A percentile compares a stretch with the other conserved stretches of the same genome.
These are phyloP conservation scores for Drosophila chauvacae DNA, from an alignment of 1,140 invertebrate species.

Conservation along the genomic window DNA sequence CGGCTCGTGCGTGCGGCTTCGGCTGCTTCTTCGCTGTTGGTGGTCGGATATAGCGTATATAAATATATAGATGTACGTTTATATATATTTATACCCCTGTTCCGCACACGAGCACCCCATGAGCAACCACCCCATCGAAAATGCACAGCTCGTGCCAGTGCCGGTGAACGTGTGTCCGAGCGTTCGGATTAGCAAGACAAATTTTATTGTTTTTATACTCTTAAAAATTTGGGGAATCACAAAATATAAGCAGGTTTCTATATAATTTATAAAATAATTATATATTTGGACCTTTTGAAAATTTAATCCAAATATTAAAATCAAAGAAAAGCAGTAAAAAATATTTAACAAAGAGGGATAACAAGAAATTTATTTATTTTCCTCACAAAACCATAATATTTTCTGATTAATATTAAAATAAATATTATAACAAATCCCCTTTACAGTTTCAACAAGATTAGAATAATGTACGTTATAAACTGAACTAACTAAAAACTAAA, in stretches of 20 bases:
- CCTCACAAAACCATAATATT: too few relatives aligned
- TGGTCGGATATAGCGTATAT: constrained; percentile 33
- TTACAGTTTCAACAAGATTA: too few relatives aligned
- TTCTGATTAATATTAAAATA: too few relatives aligned
- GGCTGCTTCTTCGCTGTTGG: constrained; percentile 25
- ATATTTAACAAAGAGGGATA: background rate
- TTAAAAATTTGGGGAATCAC: background rate
- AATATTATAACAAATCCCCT: too few relatives aligned
- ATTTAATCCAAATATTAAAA: background rate
- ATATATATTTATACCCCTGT: constrained; percentile 5
- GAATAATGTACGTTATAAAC: too few relatives aligned
- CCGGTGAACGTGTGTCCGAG: constrained; percentile 37
- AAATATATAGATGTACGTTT: background rate
- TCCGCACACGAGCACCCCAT: background rate
- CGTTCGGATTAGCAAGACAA: constrained; percentile 20
- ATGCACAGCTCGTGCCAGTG: constrained; percentile 56
- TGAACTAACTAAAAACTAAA: too few relatives aligned
- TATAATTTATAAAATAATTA: background rate
- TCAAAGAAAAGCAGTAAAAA: background rate
- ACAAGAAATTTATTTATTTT: too few relatives aligned
- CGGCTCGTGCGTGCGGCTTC: constrained; percentile 11
- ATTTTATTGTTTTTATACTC: constrained; percentile 50
- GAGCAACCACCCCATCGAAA: constrained; percentile 29
- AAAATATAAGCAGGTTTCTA: background rate
- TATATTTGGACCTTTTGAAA: background rate